A percentile compares a stretch with the other conserved stretches of the same genome.
Evolutionary conservation across 1,140 invertebrate genomes (phyloP).

Genomic region (Euura saliciscinereae): DNA sequence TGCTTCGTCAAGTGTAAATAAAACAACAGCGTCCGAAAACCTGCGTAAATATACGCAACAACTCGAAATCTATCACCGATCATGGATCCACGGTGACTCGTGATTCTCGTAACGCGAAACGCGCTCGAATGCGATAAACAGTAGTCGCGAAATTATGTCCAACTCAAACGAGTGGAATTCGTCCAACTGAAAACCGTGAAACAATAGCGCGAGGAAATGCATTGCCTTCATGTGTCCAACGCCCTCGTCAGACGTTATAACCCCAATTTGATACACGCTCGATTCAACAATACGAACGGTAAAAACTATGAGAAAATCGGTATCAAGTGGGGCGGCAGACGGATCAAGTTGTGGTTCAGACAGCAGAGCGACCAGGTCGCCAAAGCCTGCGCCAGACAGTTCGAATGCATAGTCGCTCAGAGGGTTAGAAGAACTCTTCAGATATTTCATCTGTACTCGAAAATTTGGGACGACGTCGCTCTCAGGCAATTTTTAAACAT

Average conservation of each 20-base stretch:
- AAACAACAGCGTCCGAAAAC: too few relatives aligned
- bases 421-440: slow-evolving; percentile 66
- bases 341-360: slow-evolving; percentile 40
- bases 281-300: not conserved
- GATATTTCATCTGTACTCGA: slow-evolving; percentile 66
- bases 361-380: slow-evolving; percentile 41
- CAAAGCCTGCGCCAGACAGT: slow-evolving; percentile 64
- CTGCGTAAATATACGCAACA: too few relatives aligned
- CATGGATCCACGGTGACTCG: too few relatives aligned
- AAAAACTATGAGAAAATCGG: slow-evolving; percentile 24
- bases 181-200: too few relatives aligned
- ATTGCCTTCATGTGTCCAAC: slow-evolving; percentile 12
- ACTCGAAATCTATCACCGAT: too few relatives aligned
- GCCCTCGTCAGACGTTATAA: slow-evolving; percentile 20
- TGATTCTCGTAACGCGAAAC: too few relatives aligned
- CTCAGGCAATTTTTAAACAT: slow-evolving; percentile 61
- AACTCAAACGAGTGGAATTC: too few relatives aligned
- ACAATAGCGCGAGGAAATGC: not conserved
- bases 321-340: slow-evolving; percentile 18
- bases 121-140: too few relatives aligned
- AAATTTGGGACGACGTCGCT: slow-evolving; percentile 66
- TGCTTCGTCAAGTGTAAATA: too few relatives aligned
- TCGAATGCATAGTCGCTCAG: slow-evolving; percentile 69
- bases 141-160: too few relatives aligned
- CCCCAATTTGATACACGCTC: slow-evolving; percentile 17